These are phyloP conservation scores for Leguminivora glycinivorella DNA, from an alignment of 1,140 invertebrate genomes.

Conservation along the genomic window DNA sequence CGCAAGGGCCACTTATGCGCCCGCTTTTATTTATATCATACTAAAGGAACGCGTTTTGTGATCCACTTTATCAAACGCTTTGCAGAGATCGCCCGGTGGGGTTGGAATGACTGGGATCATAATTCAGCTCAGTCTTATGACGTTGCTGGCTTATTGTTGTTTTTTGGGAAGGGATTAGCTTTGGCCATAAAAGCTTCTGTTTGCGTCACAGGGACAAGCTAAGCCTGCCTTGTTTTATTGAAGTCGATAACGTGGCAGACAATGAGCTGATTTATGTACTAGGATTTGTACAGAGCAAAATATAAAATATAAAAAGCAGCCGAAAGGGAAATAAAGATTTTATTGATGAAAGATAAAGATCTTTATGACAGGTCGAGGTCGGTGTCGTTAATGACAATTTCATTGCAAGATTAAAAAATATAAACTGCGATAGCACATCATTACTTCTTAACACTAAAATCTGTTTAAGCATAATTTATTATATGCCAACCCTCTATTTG, in stretches of 20 bases:
- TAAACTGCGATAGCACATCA: neutral
- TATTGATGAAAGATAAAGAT: neutral
- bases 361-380: neutral
- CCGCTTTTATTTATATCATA: constrained; percentile 73
- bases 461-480: no score
- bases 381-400: neutral
- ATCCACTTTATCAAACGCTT: constrained; percentile 77
- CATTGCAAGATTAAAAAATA: neutral
- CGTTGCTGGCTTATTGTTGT: constrained; percentile 67
- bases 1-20: constrained; percentile 71
- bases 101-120: constrained; percentile 70
- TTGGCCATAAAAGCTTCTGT: constrained; percentile 56
- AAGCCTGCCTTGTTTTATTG: constrained; percentile 38
- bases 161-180: constrained; percentile 69
- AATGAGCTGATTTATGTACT: constrained; percentile 18
- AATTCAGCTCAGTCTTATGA: constrained; percentile 60
- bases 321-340: neutral
- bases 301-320: neutral
- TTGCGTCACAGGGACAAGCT: constrained; percentile 41
- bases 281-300: constrained; percentile 1
- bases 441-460: constrained; percentile 32
- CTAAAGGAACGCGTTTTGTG: constrained; percentile 65
- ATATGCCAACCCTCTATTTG: no score
- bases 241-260: constrained; percentile 26
- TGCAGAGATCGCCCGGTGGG: constrained; percentile 65